A percentile compares a stretch with the other conserved stretches of the same genome.
Evolutionary conservation across 2,888 invertebrate genomes (phyloP).

Genomic region (Oasisia sp.): DNA sequence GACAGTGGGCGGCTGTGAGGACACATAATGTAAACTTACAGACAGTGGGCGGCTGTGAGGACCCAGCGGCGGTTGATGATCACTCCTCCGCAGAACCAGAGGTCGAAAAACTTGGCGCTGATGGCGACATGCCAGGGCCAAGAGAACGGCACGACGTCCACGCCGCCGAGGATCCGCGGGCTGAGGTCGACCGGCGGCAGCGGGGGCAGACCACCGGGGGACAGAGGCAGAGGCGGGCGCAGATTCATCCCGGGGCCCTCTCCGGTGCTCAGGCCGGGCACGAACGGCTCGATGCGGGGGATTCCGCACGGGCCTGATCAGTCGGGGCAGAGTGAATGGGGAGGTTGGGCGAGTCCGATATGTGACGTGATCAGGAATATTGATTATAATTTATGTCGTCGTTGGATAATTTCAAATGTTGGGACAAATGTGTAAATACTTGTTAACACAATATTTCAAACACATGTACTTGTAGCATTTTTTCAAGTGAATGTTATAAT

Average conservation of each 20-base stretch:
- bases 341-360: no score
- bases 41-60: neutral
- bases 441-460: no score
- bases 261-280: neutral
- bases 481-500: no score
- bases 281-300: neutral
- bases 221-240: neutral
- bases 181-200: neutral
- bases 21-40: neutral
- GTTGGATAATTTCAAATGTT: no score
- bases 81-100: neutral
- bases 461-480: no score
- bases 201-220: neutral
- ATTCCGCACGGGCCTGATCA: neutral
- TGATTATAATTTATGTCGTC: no score
- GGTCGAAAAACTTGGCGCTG: neutral
- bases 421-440: no score
- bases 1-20: neutral
- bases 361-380: no score
- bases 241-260: neutral
- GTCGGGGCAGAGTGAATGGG: neutral
- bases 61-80: neutral
- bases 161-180: neutral
- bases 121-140: slow-evolving; percentile 18
- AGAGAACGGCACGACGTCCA: neutral